Conservation (phyloP, 2,113 vertebrate species). For the Castor canadensis region DNA sequence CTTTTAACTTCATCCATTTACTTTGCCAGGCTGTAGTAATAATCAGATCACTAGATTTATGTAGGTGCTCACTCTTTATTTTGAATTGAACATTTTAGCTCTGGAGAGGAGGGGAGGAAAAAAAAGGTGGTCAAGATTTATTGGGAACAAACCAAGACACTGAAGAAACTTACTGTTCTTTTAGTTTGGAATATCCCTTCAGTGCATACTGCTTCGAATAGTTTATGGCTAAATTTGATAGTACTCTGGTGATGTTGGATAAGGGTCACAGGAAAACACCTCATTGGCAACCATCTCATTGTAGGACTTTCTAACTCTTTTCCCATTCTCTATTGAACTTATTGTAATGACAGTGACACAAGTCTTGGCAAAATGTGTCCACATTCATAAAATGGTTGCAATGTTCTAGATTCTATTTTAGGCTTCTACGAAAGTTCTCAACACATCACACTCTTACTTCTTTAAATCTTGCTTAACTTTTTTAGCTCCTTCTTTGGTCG, state of each 20-base stretch:
- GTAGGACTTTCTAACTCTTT: background rate
- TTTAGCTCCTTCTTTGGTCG: background rate
- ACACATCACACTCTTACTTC: background rate
- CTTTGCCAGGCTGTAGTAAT: conserved; percentile 32
- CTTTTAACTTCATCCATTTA: conserved; percentile 45
- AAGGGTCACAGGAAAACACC: background rate
- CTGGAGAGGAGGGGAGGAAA: background rate
- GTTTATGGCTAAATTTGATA: background rate
- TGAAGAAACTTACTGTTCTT: background rate
- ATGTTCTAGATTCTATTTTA: background rate
- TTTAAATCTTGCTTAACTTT: conserved; percentile 7
- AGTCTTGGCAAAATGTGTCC: conserved; percentile 6
- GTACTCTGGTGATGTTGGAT: background rate
- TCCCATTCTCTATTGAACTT: background rate
- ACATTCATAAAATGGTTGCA: background rate
- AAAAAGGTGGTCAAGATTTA: conserved; percentile 14
- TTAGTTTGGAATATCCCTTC: conserved; percentile 4
- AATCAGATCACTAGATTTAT: background rate
- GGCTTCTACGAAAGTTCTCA: background rate
- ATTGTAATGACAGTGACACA: background rate
- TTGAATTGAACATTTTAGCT: background rate
- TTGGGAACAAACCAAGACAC: conserved; percentile 23
- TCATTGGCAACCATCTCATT: background rate
- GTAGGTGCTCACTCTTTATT: background rate
- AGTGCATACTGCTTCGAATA: background rate